Evolutionary conservation across 1,140 invertebrate species (phyloP).

Genomic region (Bombyx mori): DNA sequence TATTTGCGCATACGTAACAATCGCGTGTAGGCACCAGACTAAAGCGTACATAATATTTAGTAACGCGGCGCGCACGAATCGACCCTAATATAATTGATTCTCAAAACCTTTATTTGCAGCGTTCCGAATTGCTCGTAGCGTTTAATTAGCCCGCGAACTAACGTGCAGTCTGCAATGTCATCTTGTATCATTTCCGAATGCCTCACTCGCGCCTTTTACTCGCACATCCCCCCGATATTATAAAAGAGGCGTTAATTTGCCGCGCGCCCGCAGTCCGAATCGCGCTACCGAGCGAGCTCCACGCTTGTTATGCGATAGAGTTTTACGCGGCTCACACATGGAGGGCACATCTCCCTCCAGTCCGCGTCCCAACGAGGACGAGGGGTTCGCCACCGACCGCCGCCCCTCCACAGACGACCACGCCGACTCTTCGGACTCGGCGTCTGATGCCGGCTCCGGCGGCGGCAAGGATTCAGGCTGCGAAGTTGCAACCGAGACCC

Average conservation of each 20-base stretch:
- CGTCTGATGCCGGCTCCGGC: conserved; percentile 72
- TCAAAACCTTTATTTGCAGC: conserved; percentile 1
- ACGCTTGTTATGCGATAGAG: conserved; percentile 55
- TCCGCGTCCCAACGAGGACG: conserved; percentile 40
- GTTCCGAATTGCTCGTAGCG: not conserved
- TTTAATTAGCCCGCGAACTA: conserved; percentile 12
- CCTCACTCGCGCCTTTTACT: conserved; percentile 47
- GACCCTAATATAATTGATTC: conserved; percentile 12
- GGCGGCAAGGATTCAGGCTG: conserved; percentile 77
- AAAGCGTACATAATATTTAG: conserved; percentile 4
- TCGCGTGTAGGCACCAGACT: conserved; percentile 13
- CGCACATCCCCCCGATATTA: conserved; percentile 60
- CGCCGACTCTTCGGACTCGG: conserved; percentile 77
- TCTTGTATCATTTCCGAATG: conserved; percentile 45
- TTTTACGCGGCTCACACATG: conserved; percentile 22
- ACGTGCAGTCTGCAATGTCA: conserved; percentile 54
- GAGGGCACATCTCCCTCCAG: conserved; percentile 39
- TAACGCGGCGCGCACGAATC: conserved; percentile 14
- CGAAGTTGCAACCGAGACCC: conserved; percentile 72
- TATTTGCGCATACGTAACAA: conserved; percentile 6
- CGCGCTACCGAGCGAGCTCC: conserved; percentile 48
- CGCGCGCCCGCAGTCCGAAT: conserved; percentile 56
- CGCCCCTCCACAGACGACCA: conserved; percentile 62
- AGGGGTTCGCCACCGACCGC: conserved; percentile 58
- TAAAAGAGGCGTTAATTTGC: conserved; percentile 41